Evolutionary conservation across 2,888 invertebrate species (phyloP), one percentile per base, ranked within the genome.

Genomic region (Papilio gigon): DNA sequence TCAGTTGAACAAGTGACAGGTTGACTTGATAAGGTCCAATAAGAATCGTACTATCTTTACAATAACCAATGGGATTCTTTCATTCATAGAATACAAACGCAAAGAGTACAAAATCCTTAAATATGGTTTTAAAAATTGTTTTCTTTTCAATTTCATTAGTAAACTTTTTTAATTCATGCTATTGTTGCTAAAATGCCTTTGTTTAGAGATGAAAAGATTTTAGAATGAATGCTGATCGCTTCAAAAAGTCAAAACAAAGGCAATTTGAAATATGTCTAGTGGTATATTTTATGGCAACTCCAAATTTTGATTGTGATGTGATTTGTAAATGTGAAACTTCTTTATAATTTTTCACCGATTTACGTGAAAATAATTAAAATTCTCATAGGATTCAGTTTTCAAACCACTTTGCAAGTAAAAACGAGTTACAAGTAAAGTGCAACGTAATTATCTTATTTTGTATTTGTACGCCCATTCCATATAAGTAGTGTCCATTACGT

Each of bases 401-500:
- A 59, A 68, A n/a, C 47, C 37, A 25, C 9, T 37, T 59, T 33
- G n/a, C 22, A 56, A 53, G 20, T 53, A 5, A 35, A 20, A 17
- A 40, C 53, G 25, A 40, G 11, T 22, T 35, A 50, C 0, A 56
- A 30, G n/a, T 30, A 30, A 56, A 17, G 53, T 56, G 17, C 27
- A 30, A 56, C 27, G 9, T 30, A 22, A 47, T 22, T 42, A 40
- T 56, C n/a, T 44, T 12, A 4, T n/a, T 30, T 58, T 5, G 20
- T 22, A 22, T 9, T 62, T 22, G 60, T 44, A 64, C 64, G 17
- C 44, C 33, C 65, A 33, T 66, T 47, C 58, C 47, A 60, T 60
- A 63, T 30, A 68, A 35, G 66, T 61, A 50, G 33, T 53, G 33
- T 70, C 68, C 68, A 72, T 71, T 69, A 65, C 60, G 63, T 71